Conservation (phyloP, 2,888 invertebrate species). For the Agriotes lineatus region DNA sequence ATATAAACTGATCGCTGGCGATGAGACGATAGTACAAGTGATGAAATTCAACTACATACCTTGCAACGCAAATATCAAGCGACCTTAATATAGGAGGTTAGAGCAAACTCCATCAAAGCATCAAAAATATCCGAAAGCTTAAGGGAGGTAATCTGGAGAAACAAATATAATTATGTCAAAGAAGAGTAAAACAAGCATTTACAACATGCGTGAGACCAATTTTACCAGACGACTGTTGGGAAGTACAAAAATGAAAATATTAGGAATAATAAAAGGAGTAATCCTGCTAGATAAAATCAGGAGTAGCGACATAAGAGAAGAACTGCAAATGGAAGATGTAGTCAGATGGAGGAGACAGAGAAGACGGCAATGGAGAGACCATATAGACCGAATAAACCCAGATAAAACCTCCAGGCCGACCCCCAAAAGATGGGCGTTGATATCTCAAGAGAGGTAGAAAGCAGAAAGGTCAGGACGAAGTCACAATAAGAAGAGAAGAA, state of each 20-base stretch:
- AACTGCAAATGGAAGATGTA: background rate
- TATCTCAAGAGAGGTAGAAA: no score
- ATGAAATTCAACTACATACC: background rate
- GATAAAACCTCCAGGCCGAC: background rate
- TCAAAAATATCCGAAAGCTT: background rate
- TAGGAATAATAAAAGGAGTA: background rate
- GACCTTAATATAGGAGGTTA: background rate
- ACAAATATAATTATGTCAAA: background rate
- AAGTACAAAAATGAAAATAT: background rate
- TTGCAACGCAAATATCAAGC: no score
- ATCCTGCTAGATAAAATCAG: background rate
- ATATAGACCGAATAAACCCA: background rate
- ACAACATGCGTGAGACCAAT: background rate
- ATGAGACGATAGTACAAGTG: background rate
- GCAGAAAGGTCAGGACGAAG: no score
- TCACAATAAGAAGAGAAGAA: no score
- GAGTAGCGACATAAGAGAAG: background rate
- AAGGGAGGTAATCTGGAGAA: background rate
- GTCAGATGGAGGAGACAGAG: background rate
- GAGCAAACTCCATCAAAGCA: background rate
- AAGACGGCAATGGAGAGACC: background rate
- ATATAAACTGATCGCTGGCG: background rate
- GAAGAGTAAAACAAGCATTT: background rate
- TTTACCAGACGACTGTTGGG: background rate
- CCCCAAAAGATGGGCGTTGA: background rate